phyloP scores from a whole-genome alignment of 1,140 invertebrate genomes.

The Atta texana region DNA sequence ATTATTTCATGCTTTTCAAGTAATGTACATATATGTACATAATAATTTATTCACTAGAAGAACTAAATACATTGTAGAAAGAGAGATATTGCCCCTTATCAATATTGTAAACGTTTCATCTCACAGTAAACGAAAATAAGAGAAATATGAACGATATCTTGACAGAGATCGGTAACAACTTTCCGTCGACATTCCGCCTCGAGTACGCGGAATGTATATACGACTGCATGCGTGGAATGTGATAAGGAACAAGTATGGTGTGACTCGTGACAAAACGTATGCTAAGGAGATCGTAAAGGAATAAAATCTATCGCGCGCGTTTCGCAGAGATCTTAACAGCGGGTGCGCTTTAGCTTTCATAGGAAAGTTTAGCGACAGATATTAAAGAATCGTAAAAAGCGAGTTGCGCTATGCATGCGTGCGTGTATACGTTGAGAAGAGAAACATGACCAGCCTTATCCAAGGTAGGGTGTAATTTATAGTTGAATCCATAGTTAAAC shows the following conservation, averaged over 20 bases:
- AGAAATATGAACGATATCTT: slow-evolving; percentile 17
- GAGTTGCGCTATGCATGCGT: slow-evolving; percentile 16
- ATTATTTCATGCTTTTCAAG: background rate
- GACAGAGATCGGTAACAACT: background rate
- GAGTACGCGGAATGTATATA: background rate
- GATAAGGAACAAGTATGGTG: slow-evolving; percentile 15
- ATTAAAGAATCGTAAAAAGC: slow-evolving; percentile 43
- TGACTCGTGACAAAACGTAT: slow-evolving; percentile 55
- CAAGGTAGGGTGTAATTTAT: slow-evolving; percentile 74
- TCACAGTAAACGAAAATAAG: background rate
- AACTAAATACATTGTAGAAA: background rate
- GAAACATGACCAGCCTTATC: slow-evolving; percentile 57
- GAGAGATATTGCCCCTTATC: background rate
- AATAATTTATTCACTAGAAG: background rate
- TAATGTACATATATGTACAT: background rate
- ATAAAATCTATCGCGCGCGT: slow-evolving; percentile 30
- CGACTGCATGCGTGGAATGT: slow-evolving; percentile 31
- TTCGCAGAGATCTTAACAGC: slow-evolving; percentile 5
- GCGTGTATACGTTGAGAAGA: background rate
- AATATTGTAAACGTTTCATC: background rate
- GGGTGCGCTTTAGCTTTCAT: slow-evolving; percentile 32
- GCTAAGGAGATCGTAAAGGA: slow-evolving; percentile 28
- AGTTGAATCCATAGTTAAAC: slow-evolving; percentile 75
- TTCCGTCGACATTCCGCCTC: slow-evolving; percentile 11
- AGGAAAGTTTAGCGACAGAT: slow-evolving; percentile 68